Evolutionary conservation across 1,140 invertebrate species (phyloP), one percentile per base, ranked within the genome.

Genomic region (Arion vulgaris): DNA sequence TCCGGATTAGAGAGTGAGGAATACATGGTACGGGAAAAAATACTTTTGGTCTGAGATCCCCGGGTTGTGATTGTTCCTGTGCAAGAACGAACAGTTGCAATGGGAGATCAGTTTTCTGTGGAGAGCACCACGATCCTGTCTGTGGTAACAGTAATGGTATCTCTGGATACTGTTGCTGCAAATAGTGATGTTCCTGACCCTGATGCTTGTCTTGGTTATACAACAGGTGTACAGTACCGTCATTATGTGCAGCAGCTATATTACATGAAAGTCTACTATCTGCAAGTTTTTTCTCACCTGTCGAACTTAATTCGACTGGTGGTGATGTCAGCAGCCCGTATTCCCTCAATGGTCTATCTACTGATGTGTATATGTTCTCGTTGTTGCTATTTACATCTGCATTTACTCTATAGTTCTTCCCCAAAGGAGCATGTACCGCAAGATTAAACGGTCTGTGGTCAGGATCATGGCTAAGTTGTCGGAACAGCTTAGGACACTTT

Each of bases 31-130:
- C 1, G 7, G 45, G 41, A 36, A 11, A 19, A 49, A 49, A 75
- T 28, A 75, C 36, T 51, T 75, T 51, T 28, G 73, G 73, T 75
- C 73, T 45, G 45, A 51, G 45, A 23, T 75, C 9, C 28, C 23
- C 19, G 5, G 45, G 11, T 34, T 39, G 28, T 23, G 11, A 7
- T 66, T 66, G 62, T 66, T 66, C n/a, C n/a, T 66, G 62, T 66
- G 62, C 11, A 2, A 66, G 28, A 2, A 66, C 62, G 19, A 66
- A 66, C n/a, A 66, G 28, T 7, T 66, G n/a, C 28, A 66, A 7
- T 32, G 62, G 62, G 4, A 66, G 28, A 5, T 66, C 62, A 23
- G 5, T 32, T 66, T 66, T 23, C n/a, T 32, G n/a, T 13, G 62
- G 28, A 28, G 62, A 13, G 17, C 32, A 17, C 62, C n/a, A 34